Evolutionary conservation across 2,888 invertebrate genomes (phyloP).

Genomic region (Heliconius ismenius): DNA sequence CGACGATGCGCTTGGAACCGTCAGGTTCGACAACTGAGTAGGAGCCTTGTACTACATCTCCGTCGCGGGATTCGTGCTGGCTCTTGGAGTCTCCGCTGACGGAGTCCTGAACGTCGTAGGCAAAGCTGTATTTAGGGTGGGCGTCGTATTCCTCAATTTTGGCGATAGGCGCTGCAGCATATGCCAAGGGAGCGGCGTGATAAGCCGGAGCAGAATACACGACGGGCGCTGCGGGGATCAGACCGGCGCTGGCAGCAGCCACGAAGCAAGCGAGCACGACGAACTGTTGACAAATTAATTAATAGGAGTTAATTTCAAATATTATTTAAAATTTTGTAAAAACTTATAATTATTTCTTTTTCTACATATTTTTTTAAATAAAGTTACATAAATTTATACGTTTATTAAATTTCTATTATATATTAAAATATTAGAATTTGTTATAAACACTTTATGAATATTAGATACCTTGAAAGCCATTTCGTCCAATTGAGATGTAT

Average conservation of each 20-base stretch:
- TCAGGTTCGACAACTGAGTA: slow-evolving; percentile 81
- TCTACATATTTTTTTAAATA: not conserved
- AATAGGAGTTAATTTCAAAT: slow-evolving; percentile 4
- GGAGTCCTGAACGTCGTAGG: slow-evolving; percentile 85
- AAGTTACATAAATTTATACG: too few species aligned
- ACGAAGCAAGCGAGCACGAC: slow-evolving; percentile 66
- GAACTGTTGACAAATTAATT: slow-evolving; percentile 56
- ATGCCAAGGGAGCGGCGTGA: slow-evolving; percentile 47
- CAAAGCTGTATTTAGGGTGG: slow-evolving; percentile 84
- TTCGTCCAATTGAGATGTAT: slow-evolving; percentile 30
- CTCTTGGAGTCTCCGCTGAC: slow-evolving; percentile 74
- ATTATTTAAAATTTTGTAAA: not conserved
- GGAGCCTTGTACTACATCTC: slow-evolving; percentile 75
- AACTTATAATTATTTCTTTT: not conserved
- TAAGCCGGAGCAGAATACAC: slow-evolving; percentile 48
- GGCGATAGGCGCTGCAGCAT: slow-evolving; percentile 57
- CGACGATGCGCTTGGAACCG: slow-evolving; percentile 80
- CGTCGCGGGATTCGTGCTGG: slow-evolving; percentile 74
- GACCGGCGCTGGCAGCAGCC: slow-evolving; percentile 66
- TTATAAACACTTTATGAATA: too few species aligned
- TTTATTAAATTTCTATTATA: not conserved
- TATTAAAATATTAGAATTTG: too few species aligned
- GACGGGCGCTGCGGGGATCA: slow-evolving; percentile 52
- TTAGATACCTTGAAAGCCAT: slow-evolving; percentile 77
- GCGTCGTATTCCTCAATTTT: slow-evolving; percentile 79